These are phyloP conservation scores for Paraescarpia echinospica DNA, from an alignment of 1,140 invertebrate species.

Conservation along the genomic window DNA sequence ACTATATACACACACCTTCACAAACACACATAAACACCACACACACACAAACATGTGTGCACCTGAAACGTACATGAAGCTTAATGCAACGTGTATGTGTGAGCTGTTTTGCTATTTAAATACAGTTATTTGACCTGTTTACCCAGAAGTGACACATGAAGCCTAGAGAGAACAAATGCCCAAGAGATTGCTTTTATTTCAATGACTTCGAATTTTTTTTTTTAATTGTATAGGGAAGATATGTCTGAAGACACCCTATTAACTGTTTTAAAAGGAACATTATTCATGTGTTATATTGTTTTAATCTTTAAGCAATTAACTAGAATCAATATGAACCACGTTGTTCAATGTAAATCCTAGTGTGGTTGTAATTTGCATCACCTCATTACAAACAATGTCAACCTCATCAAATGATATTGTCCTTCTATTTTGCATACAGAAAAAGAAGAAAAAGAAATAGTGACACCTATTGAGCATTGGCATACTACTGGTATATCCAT, in stretches of 20 bases:
- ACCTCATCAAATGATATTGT: constrained; percentile 6
- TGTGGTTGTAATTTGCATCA: not conserved
- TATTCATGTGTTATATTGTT: not conserved
- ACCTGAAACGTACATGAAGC: too few relatives aligned
- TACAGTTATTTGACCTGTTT: not conserved
- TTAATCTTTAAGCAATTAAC: not conserved
- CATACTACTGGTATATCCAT: not conserved
- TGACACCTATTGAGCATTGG: not conserved
- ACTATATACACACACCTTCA: too few relatives aligned
- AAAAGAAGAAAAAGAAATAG: constrained; percentile 6
- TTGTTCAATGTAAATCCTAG: not conserved
- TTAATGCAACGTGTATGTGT: not conserved
- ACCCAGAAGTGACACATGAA: not conserved
- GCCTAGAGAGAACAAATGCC: not conserved
- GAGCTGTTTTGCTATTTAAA: not conserved
- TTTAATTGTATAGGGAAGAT: not conserved
- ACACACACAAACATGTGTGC: not conserved
- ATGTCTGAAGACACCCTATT: not conserved
- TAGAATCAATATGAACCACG: not conserved
- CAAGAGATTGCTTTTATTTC: too few relatives aligned
- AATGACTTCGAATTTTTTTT: not conserved
- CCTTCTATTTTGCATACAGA: constrained; percentile 5
- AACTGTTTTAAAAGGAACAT: not conserved
- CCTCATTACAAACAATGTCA: not conserved
- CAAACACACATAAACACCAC: too few relatives aligned